Conservation (phyloP, 2,888 invertebrate species). For the Caenorhabditis sp. region DNA sequence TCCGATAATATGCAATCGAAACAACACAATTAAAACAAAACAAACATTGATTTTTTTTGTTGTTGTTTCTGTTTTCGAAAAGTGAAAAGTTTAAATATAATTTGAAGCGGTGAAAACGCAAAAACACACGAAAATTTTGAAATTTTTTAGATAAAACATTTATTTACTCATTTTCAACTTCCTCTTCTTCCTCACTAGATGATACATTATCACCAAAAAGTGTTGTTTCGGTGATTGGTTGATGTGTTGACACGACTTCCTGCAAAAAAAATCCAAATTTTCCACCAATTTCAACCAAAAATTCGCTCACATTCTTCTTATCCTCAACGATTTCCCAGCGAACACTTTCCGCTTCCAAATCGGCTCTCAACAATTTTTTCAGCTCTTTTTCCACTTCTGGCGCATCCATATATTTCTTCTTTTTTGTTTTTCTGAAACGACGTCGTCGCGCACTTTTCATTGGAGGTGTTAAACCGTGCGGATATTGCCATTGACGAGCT, state of each 20-base stretch:
- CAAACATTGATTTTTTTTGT: too few species aligned
- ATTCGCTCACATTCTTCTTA: conserved; percentile 2
- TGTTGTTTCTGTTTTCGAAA: too few species aligned
- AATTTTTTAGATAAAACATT: background rate
- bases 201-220: conserved; percentile 6
- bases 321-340: conserved; percentile 65
- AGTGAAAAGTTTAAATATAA: too few species aligned
- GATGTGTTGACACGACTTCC: background rate
- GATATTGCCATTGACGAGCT: conserved; percentile 91
- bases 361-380: conserved; percentile 80
- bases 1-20: too few species aligned
- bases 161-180: background rate
- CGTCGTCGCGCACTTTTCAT: conserved; percentile 91
- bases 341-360: conserved; percentile 62
- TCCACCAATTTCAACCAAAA: background rate
- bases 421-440: conserved; percentile 73
- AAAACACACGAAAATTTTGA: too few species aligned
- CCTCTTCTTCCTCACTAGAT: conserved; percentile 6
- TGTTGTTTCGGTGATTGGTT: background rate
- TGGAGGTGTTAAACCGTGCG: conserved; percentile 93
- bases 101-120: too few species aligned
- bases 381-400: conserved; percentile 80
- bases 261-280: too few species aligned
- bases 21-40: too few species aligned
- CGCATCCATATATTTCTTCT: conserved; percentile 80